phyloP scores from a whole-genome alignment of 2,888 invertebrate genomes.

The Netelia melanura region DNA sequence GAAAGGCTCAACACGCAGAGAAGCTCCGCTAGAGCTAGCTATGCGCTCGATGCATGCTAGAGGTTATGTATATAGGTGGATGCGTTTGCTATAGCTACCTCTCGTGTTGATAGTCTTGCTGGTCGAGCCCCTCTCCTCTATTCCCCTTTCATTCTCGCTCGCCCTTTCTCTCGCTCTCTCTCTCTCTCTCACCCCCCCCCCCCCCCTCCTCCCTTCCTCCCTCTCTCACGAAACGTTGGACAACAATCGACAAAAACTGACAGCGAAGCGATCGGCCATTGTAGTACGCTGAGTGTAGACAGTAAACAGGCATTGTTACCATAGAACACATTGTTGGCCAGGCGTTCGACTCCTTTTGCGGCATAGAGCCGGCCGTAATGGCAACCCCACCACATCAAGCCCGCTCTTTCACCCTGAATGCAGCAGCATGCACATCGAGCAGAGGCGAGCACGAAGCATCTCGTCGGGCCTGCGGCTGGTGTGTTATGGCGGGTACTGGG shows the following conservation, averaged over 20 bases:
- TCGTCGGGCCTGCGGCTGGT: slow-evolving; percentile 35
- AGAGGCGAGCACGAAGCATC: slow-evolving; percentile 20
- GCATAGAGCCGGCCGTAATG: slow-evolving; percentile 49
- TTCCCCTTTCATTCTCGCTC: slow-evolving; percentile 41
- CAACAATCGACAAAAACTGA: slow-evolving; percentile 82
- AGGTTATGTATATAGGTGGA: slow-evolving; percentile 31
- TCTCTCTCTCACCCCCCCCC: slow-evolving; percentile 60
- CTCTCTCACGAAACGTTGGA: slow-evolving; percentile 69
- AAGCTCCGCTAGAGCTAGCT: background rate
- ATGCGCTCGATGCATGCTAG: slow-evolving; percentile 25
- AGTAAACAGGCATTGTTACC: slow-evolving; percentile 82
- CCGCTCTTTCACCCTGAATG: slow-evolving; percentile 54
- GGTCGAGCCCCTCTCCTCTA: slow-evolving; percentile 69
- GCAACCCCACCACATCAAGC: slow-evolving; percentile 52
- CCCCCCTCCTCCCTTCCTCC: slow-evolving; percentile 56
- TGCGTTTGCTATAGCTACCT: background rate
- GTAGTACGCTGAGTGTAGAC: slow-evolving; percentile 81
- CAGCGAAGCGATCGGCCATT: slow-evolving; percentile 80
- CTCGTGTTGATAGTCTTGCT: slow-evolving; percentile 64
- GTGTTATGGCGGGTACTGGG: background rate
- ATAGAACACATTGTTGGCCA: slow-evolving; percentile 76
- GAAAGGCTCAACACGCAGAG: slow-evolving; percentile 54
- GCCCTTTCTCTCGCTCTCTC: slow-evolving; percentile 31
- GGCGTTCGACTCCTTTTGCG: slow-evolving; percentile 78
- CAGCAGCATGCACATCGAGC: slow-evolving; percentile 27